Conservation (phyloP, 30 jellyfish, hydroid and myxozoan species). For the Aurelia aurita region DNA sequence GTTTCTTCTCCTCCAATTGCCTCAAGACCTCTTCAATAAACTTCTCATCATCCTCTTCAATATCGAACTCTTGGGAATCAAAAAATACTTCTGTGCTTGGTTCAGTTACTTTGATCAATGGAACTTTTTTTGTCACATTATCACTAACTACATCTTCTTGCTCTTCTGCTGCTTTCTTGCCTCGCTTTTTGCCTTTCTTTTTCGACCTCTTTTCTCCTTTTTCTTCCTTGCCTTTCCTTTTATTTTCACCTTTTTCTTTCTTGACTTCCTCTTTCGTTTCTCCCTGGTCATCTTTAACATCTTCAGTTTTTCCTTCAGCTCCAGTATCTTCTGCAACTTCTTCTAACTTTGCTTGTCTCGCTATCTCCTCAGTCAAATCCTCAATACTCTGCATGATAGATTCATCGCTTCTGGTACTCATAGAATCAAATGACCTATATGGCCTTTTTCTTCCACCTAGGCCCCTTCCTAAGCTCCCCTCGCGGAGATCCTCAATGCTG, state of each 20-base stretch:
- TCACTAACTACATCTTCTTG: not conserved
- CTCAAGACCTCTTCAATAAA: constrained; percentile 68
- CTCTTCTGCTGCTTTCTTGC: constrained; percentile 1
- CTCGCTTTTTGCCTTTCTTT: constrained; percentile 30
- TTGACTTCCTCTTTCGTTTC: not conserved
- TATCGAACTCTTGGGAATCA: constrained; percentile 56
- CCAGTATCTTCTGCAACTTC: not conserved
- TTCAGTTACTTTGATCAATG: constrained; percentile 57
- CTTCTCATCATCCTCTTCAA: constrained; percentile 70
- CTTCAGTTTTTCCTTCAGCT: not conserved
- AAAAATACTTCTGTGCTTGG: constrained; percentile 69
- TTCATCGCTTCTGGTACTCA: not conserved
- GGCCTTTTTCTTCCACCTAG: not conserved
- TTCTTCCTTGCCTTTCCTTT: not conserved
- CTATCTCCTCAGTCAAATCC: not conserved
- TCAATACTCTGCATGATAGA: not conserved
- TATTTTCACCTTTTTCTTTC: not conserved
- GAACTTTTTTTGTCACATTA: constrained; percentile 53
- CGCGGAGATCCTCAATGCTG: not conserved
- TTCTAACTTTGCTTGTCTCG: not conserved
- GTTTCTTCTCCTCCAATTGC: constrained; percentile 44
- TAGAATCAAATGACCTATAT: not conserved
- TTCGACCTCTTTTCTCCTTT: constrained; percentile 6
- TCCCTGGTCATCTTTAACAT: not conserved
- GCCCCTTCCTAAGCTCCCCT: not conserved